Evolutionary conservation across 2,888 invertebrate species (phyloP).

Genomic region (Leptopilina syphax): DNA sequence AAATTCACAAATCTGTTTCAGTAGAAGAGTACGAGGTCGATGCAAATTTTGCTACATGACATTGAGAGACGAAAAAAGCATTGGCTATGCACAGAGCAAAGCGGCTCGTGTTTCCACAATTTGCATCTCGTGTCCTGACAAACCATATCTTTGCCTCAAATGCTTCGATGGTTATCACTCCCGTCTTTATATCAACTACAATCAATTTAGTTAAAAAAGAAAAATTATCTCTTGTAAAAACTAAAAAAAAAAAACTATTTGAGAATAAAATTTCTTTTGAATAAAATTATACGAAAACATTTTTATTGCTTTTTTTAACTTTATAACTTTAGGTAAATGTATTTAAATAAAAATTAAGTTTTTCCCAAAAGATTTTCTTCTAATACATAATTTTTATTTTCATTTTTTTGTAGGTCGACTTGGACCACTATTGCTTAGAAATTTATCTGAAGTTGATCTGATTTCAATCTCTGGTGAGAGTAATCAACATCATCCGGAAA

Average conservation of each 20-base stretch:
- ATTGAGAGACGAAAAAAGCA: conserved; percentile 2
- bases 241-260: neutral
- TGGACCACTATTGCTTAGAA: neutral
- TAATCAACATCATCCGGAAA: conserved; percentile 25
- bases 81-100: conserved; percentile 7
- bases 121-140: conserved; percentile 22
- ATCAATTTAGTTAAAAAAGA: neutral
- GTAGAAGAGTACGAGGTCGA: conserved; percentile 14
- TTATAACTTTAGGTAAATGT: neutral
- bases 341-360: neutral
- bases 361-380: neutral
- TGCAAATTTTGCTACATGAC: conserved; percentile 11
- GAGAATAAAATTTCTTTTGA: neutral
- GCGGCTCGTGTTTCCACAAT: conserved; percentile 20
- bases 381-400: neutral
- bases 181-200: neutral
- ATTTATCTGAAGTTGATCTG: conserved; percentile 1
- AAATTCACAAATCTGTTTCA: neutral
- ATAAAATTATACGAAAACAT: neutral
- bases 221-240: neutral
- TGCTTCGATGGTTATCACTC: conserved; percentile 17
- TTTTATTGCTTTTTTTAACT: neutral
- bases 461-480: neutral
- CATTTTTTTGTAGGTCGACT: neutral
- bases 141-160: conserved; percentile 18